These are phyloP conservation scores for Sinosuthora webbiana DNA, from an alignment of 2,113 vertebrate genomes.

Conservation along the genomic window DNA sequence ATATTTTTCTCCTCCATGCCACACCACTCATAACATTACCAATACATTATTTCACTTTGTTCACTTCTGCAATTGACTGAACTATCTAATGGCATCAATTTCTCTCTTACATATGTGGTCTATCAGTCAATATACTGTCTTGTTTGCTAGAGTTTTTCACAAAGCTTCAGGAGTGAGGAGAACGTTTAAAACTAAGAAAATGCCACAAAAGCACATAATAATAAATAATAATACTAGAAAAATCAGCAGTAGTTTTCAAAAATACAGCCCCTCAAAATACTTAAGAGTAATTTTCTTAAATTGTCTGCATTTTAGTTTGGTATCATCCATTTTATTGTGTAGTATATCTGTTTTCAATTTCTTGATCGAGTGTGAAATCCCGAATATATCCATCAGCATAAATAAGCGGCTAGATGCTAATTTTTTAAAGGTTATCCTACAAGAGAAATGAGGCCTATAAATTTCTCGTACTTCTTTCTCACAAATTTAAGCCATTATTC, in stretches of 20 bases:
- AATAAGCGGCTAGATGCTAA: not conserved
- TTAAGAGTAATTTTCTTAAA: not conserved
- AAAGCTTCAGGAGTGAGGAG: not conserved
- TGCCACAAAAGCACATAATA: not conserved
- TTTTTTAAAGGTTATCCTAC: not conserved
- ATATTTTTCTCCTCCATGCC: not conserved
- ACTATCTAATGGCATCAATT: not conserved
- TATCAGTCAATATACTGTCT: slow-evolving; percentile 27
- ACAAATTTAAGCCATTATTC: not conserved
- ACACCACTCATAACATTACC: not conserved
- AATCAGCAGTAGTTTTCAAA: not conserved
- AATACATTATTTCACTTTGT: not conserved
- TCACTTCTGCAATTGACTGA: not conserved
- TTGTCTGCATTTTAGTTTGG: not conserved
- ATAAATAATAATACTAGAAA: not conserved
- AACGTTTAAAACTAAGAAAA: not conserved
- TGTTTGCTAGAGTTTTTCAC: not conserved
- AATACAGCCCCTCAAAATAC: not conserved
- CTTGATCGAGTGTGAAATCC: not conserved
- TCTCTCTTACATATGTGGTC: not conserved
- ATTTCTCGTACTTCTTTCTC: not conserved
- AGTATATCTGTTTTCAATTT: not conserved
- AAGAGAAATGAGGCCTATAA: not conserved
- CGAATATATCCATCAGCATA: not conserved
- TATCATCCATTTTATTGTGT: not conserved